These are phyloP conservation scores for Chloroclystis v-ata DNA, from an alignment of 2,888 invertebrate species.

Conservation along the genomic window DNA sequence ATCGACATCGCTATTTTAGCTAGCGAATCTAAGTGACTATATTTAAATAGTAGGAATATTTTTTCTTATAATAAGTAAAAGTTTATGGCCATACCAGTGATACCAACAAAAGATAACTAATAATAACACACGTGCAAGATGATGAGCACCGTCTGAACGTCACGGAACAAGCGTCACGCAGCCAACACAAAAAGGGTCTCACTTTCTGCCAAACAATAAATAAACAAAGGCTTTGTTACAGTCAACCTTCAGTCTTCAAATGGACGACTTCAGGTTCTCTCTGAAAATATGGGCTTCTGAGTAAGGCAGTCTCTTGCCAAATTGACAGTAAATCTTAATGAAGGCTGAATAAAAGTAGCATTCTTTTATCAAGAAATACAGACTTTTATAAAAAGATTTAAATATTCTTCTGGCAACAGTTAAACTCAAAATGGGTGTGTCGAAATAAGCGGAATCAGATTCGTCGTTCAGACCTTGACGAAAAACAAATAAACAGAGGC, in stretches of 20 bases:
- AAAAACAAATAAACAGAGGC: no score
- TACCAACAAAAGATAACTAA: no score
- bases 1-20: no score
- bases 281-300: background rate
- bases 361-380: background rate
- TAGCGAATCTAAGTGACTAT: no score
- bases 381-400: no score
- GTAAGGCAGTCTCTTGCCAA: background rate
- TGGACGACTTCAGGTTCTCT: background rate
- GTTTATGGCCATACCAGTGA: no score
- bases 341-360: background rate
- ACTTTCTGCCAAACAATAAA: slow-evolving; percentile 10
- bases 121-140: background rate
- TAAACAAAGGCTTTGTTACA: slow-evolving; percentile 9
- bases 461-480: no score
- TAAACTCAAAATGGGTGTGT: no score
- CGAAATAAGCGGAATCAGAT: no score
- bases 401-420: no score
- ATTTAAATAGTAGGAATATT: no score
- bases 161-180: background rate
- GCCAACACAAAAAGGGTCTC: slow-evolving; percentile 10
- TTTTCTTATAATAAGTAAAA: no score
- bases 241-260: slow-evolving; percentile 1
- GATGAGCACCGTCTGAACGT: slow-evolving; percentile 1
- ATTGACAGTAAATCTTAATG: slow-evolving; percentile 6